Base-by-base conservation (phyloP, 2,888 invertebrate genomes). In the Lycia hirtaria region DNA sequence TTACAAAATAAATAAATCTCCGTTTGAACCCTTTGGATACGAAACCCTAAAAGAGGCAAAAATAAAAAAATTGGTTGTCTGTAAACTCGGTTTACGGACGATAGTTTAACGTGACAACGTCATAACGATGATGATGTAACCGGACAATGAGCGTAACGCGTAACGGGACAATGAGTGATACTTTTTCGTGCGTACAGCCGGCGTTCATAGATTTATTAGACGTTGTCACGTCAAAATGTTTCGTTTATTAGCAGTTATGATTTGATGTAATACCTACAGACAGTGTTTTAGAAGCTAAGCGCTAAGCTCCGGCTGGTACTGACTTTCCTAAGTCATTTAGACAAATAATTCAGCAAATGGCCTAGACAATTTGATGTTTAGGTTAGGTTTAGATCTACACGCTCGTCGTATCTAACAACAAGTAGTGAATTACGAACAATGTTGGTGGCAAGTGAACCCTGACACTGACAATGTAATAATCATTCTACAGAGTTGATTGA, bases 301-400 rank as follows among this genome's bases (percentile, higher is more conserved):
- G 26, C 12, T 41, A 7, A 33, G 43, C 41, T 43, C 59, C 9
- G 56, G 24, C 54, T 60, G 62, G 56, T 41, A 63, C 59, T 20
- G 48, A 28, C 48, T 45, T 52, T 14, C 19, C 10, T 5, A 28
- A 47, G n/a, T 12, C 14, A 54, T 45, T 59, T 45, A 45, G 22
- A 12, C 14, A 48, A 40, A 45, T 9, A 14, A 26, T 33, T 28
- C 30, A 14, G 30, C 22, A 32, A 51, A 40, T 15, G 45, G 38
- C 14, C 33, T 51, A 52, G 38, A 50, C 26, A 47, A 26, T n/a
- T 35, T 17, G 38, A 26, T 14, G 0, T 12, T 12, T 1, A 30
- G 30, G 30, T 37, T 20, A 37, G 19, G 33, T 17, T 32, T 14
- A 32, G 12, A 10, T 14, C 3, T 7, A 4, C 33, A 17, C 10